Base-by-base conservation (phyloP, 23 tunicate species). In the Styela clava region DNA sequence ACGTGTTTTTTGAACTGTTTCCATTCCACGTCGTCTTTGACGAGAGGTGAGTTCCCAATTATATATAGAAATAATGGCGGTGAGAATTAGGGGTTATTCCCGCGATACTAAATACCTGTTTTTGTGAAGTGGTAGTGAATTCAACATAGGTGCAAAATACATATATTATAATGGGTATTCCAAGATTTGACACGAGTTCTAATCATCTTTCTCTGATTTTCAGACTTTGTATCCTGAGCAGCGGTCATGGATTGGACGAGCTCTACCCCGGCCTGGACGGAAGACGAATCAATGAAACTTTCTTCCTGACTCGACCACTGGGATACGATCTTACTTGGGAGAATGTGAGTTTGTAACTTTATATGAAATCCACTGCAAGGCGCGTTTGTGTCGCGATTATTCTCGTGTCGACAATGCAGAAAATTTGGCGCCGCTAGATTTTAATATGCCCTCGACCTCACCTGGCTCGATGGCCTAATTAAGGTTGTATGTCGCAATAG, bases 321-420 rank as follows among this genome's bases (percentile, higher is more conserved):
- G 86, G 86, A 31, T 83, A 73, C 61, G 86, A 83, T 33, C 34
- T 83, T 0, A 83, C 86, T 2, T 83, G 86, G 86, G 86, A 83
- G 9, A 83, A 74, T 33, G 86, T 83, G 33, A 73, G 86, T 67
- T 67, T 19, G 1, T 22, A 67, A 23, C 64, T 23, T 21, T 61
- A 21, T 61, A 21, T 0, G n/a, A 61, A 61, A 61, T 61, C n/a
- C 0, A 61, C 22, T n/a, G n/a, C n/a, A n/a, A n/a, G n/a, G n/a
- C n/a, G n/a, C n/a, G n/a, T n/a, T n/a, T n/a, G n/a, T n/a, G n/a
- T n/a, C n/a, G n/a, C n/a, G n/a, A n/a, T n/a, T n/a, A n/a, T n/a
- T n/a, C n/a, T n/a, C n/a, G n/a, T n/a, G n/a, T n/a, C n/a, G n/a
- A n/a, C n/a, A n/a, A n/a, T n/a, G n/a, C n/a, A n/a, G n/a, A n/a